Base-by-base conservation (phyloP, 2,888 invertebrate species). In the Tetramorium bicarinatum region DNA sequence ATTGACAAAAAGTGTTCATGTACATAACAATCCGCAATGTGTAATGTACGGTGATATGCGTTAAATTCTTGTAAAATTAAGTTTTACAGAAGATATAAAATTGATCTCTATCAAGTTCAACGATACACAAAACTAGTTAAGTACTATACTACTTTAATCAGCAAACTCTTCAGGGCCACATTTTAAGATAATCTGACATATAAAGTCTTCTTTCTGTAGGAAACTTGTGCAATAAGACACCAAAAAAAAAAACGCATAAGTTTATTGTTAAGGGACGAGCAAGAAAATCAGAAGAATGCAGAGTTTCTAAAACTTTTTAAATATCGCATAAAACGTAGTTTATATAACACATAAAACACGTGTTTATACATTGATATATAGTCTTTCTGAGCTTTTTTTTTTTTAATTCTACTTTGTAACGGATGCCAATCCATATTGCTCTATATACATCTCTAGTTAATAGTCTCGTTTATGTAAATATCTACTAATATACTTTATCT, bases 1-100 rank as follows among this genome's bases (percentile, higher is more conserved):
- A 77, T 85, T 85, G 71, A 74, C 38, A 38, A 89, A 54, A 88
- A 84, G 87, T 89, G 90, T 89, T 90, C 89, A 87, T 87, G 82
- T 86, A 84, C 64, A 82, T 85, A 83, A 67, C 59, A 79, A 82
- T 75, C 56, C 56, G 38, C 75, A 85, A 59, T 66, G 49, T 85
- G 52, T 34, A 21, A 79, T 61, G 59, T 85, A 59, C 79, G 69
- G 71, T 81, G 75, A 79, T 87, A 82, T 87, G 82, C 81, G 84
- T 84, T 89, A 80, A 81, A 83, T 84, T 69, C 89, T 84, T 59
- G 71, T 61, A 71, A 18, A 81, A 85, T 83, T 77, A 67, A 82
- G 75, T 72, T 77, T 79, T 80, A 80, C 72, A 75, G 59, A 80
- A 47, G 49, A 71, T 81, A 54, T 72, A 38, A 79, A 79, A 59